Conservation (phyloP, 2,113 vertebrate genomes). For the Microtus oregoni region DNA sequence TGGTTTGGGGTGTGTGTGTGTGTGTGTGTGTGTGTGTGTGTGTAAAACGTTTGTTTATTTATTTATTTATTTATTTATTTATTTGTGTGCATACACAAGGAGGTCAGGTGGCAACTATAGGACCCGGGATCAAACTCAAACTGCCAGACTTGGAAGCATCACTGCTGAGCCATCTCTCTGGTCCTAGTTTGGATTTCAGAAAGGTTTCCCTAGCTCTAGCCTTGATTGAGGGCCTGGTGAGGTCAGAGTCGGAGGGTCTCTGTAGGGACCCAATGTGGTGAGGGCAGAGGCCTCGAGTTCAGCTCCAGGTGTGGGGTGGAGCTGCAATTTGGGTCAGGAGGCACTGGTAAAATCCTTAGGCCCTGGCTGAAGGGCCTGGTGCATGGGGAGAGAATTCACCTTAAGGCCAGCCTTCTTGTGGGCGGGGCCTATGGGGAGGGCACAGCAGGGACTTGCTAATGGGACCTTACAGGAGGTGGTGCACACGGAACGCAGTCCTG, state of each 20-base stretch:
- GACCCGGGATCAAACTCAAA: neutral
- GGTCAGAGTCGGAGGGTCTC: neutral
- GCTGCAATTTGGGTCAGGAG: neutral
- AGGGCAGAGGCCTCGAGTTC: neutral
- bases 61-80: neutral
- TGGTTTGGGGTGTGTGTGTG: neutral
- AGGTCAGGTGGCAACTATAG: neutral
- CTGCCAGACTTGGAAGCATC: neutral
- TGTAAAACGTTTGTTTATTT: neutral
- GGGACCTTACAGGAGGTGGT: neutral
- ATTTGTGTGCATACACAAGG: neutral
- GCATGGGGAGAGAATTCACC: neutral
- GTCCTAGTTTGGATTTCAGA: neutral
- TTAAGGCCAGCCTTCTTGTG: neutral
- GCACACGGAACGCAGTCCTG: neutral
- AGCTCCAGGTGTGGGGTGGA: neutral
- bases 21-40: too few relatives aligned
- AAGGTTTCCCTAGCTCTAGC: neutral
- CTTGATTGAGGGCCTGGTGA: neutral
- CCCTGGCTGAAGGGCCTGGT: neutral
- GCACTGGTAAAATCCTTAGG: neutral
- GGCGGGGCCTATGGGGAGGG: neutral
- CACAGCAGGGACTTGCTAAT: neutral
- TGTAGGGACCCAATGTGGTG: neutral
- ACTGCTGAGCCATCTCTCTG: neutral